phyloP scores from a whole-genome alignment of 2,113 vertebrate species.

The Cairina moschata region DNA sequence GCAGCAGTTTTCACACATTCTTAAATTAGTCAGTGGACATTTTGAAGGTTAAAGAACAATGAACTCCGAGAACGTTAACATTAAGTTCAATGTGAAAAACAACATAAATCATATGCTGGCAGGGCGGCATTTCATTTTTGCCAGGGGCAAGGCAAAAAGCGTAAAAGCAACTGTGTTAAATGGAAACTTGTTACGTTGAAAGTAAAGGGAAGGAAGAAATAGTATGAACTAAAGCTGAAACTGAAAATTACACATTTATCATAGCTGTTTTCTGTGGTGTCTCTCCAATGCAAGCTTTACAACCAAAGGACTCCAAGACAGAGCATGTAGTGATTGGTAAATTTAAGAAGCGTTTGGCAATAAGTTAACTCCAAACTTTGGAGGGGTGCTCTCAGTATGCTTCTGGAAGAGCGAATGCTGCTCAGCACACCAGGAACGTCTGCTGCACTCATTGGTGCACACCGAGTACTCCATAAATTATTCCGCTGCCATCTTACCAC shows the following conservation, averaged over 20 bases:
- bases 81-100: constrained; percentile 18
- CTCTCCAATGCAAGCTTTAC: not conserved
- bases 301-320: not conserved
- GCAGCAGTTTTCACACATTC: constrained; percentile 17
- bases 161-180: not conserved
- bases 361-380: not conserved
- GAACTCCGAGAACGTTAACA: constrained; percentile 22
- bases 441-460: not conserved
- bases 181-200: not conserved
- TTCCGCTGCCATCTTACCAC: not conserved
- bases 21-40: not conserved
- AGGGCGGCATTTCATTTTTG: not conserved
- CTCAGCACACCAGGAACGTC: not conserved
- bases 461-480: not conserved
- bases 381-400: not conserved
- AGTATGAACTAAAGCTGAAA: not conserved
- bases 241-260: not conserved
- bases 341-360: not conserved
- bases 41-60: constrained; percentile 34
- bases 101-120: not conserved
- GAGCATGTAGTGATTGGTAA: not conserved
- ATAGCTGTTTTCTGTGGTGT: not conserved
- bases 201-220: not conserved
- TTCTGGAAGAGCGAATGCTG: not conserved
- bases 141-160: constrained; percentile 29